Evolutionary conservation across 2,113 vertebrate species (phyloP).

Genomic region (Pygathrix nemaeus): DNA sequence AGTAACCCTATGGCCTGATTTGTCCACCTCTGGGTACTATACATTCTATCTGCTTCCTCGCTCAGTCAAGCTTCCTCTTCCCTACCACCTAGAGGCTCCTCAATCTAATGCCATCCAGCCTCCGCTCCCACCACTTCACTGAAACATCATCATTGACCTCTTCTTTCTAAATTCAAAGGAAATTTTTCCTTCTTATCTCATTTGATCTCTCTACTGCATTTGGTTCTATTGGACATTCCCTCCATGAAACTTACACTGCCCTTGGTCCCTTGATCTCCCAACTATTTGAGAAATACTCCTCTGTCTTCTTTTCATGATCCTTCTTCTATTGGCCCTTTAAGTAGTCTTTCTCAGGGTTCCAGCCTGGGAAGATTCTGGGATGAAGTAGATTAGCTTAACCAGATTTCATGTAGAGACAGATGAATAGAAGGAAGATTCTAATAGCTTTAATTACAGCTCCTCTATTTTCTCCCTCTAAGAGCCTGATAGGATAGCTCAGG

Average conservation of each 20-base stretch:
- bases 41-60: background rate
- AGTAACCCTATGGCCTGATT: background rate
- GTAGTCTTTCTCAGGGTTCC: background rate
- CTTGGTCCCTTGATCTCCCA: background rate
- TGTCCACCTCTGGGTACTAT: background rate
- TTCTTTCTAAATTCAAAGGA: slow-evolving; percentile 1
- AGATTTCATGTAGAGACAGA: slow-evolving; percentile 43
- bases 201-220: slow-evolving; percentile 32
- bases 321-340: slow-evolving; percentile 19
- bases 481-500: background rate
- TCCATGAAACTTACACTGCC: background rate
- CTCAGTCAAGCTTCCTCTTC: background rate
- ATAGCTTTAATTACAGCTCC: slow-evolving; percentile 31
- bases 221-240: background rate
- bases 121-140: background rate
- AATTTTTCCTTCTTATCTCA: background rate
- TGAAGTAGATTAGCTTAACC: slow-evolving; percentile 54
- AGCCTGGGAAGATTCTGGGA: slow-evolving; percentile 33
- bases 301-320: slow-evolving; percentile 8
- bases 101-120: background rate
- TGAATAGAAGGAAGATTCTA: background rate
- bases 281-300: slow-evolving; percentile 26
- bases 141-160: background rate
- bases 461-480: background rate
- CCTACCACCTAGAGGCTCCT: background rate